Evolutionary conservation across 2,888 invertebrate genomes (phyloP), one percentile per base, ranked within the genome.

Genomic region (Coenonympha arcania): DNA sequence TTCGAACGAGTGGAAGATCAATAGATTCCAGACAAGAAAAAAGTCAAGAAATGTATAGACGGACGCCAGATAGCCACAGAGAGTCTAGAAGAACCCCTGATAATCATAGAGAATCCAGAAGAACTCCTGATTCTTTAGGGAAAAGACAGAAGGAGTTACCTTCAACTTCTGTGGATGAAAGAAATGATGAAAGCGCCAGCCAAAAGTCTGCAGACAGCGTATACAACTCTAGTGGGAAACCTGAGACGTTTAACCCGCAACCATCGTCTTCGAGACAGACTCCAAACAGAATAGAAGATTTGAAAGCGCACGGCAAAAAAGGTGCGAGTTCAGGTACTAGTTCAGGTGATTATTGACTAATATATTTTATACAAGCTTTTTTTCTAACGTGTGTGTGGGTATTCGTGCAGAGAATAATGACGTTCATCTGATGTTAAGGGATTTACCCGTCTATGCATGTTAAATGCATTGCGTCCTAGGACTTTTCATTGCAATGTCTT

Each of bases 281-380:
- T 1, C 85, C 85, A 4, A 85, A 67, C 54, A 74, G 85, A 57
- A 82, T 86, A 71, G 86, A 86, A 76, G 88, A 80, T 69, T 74
- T 77, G 57, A 87, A 86, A 56, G 75, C 76, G 11, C 76, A 78
- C 48, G 81, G 84, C 6, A 85, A 84, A 60, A 85, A 85, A 57
- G 80, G 79, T 8, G 77, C 88, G 1, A 72, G 79, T 13, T 90
- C 90, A 8, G 89, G 89, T 3, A 89, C 89, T 20, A 90, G 90
- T 71, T 90, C 90, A 73, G 87, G 87, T 87, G 66, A 45, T 26
- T 45, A 45, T 44, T 44, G 16, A 34, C 33, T 9, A 16, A 34
- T 24, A 18, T 24, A 19, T 30, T 30, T 30, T 30, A 13, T 41
- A n/a, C n/a, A n/a, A 28, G 30, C 8, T 39, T 19, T 30, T 18